Evolutionary conservation across 2,797 vertebrate species (phyloP).

Genomic region (Morus bassanus): DNA sequence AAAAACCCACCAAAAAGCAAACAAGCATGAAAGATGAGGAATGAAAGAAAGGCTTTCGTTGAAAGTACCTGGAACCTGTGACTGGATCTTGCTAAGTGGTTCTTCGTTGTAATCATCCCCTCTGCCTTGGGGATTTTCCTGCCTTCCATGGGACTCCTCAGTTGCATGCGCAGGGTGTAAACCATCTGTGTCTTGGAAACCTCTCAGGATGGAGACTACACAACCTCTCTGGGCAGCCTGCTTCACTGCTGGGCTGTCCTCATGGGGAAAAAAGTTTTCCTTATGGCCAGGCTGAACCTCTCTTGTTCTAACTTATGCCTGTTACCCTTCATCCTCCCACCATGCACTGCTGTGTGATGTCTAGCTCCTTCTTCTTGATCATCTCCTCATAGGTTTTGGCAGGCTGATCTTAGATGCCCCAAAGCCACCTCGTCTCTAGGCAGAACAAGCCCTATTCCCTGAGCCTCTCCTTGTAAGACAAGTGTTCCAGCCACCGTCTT

Average conservation of each 20-base stretch:
- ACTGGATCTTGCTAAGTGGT: not conserved
- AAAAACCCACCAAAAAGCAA: not conserved
- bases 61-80: not conserved
- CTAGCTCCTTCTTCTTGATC: not conserved
- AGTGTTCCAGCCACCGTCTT: not conserved
- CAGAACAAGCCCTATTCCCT: not conserved
- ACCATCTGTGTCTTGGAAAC: not conserved
- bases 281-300: not conserved
- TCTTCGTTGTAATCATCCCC: not conserved
- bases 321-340: not conserved
- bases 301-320: not conserved
- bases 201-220: not conserved
- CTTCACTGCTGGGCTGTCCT: not conserved
- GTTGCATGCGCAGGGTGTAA: not conserved
- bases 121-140: not conserved
- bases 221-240: not conserved
- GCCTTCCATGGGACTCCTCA: not conserved
- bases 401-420: not conserved
- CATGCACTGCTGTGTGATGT: no score
- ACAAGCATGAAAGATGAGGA: not conserved
- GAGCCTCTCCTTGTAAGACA: not conserved
- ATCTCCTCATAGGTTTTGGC: not conserved
- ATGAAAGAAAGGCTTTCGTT: not conserved
- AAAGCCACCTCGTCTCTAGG: not conserved
- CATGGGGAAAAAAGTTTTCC: not conserved